A percentile compares a stretch with the other conserved stretches of the same genome.
Conservation (phyloP, 2,113 vertebrate genomes). For the Solenodon paradoxus region DNA sequence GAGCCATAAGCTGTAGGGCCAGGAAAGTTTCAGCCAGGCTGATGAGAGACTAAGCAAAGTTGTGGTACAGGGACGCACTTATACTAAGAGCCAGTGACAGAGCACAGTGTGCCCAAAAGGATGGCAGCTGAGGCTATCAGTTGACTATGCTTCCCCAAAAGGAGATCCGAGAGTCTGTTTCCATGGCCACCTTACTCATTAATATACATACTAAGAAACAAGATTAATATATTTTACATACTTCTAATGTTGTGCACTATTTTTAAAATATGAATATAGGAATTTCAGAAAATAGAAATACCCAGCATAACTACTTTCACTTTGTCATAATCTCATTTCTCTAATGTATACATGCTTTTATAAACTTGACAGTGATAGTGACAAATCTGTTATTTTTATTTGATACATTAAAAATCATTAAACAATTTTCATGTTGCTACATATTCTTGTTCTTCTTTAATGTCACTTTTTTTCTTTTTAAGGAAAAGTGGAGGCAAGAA, state of each 20-base stretch:
- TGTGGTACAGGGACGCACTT: background rate
- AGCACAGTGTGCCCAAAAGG: background rate
- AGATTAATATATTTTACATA: background rate
- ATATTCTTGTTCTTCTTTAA: slow-evolving; percentile 25
- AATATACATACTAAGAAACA: background rate
- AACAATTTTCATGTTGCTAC: background rate
- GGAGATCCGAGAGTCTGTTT: background rate
- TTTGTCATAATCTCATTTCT: background rate
- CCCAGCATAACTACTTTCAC: background rate
- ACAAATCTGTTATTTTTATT: background rate
- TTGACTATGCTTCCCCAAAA: background rate
- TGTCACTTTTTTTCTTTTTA: too few species aligned
- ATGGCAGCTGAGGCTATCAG: background rate
- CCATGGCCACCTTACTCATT: background rate
- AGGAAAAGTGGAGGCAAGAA: too few species aligned
- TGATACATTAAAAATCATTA: background rate
- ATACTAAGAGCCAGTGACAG: background rate
- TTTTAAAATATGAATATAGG: background rate
- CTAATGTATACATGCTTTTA: background rate
- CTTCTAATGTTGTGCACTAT: background rate
- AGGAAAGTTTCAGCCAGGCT: background rate
- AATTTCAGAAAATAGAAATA: slow-evolving; percentile 4
- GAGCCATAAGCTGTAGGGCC: background rate
- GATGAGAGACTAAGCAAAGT: background rate
- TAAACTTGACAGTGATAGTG: background rate